Evolutionary conservation across 2,888 invertebrate species (phyloP), one percentile per base, ranked within the genome.

Genomic region (Alentia gelatinosa): DNA sequence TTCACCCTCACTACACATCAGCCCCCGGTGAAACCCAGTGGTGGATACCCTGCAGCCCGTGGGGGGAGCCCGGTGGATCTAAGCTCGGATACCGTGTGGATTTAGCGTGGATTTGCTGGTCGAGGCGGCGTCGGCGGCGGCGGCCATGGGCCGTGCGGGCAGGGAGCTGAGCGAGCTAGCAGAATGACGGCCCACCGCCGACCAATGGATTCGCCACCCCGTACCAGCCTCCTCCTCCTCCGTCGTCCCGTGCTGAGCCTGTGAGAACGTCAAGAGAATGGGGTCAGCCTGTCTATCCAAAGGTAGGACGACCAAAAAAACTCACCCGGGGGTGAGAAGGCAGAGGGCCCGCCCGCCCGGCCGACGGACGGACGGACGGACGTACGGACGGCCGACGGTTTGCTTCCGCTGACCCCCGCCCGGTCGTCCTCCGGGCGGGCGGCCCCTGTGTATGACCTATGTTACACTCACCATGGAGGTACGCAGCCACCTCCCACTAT

Each of bases 211-310:
- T 79, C 79, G 9, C 39, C 39, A 79, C 7, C 79, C 19, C 9
- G 33, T 37, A 79, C 35, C 79, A 79, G 9, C 79, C 7, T 15
- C n/a, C n/a, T n/a, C n/a, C n/a, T n/a, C n/a, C 68, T 12, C n/a
- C n/a, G n/a, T n/a, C 68, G 68, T n/a, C 68, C 50, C 15, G 50
- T 12, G 23, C 15, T 50, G n/a, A n/a, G 12, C 68, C 68, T 47
- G 47, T 47, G 47, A 47, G 19, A 47, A 19, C 47, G 68, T n/a
- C n/a, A n/a, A 12, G 39, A 79, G 39, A 79, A 91, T 91, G 91
- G 91, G 91, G 42, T 91, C 91, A 39, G 91, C 91, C 63, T 91
- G 91, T 83, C 89, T 91, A 30, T 91, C 91, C 50, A 91, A 91
- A 91, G 91, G 91, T 91, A 89, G 42, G 89, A 1, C n/a, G 33